phyloP scores from a whole-genome alignment of 2,113 vertebrate genomes.

The Chlorodrepanis virens region DNA sequence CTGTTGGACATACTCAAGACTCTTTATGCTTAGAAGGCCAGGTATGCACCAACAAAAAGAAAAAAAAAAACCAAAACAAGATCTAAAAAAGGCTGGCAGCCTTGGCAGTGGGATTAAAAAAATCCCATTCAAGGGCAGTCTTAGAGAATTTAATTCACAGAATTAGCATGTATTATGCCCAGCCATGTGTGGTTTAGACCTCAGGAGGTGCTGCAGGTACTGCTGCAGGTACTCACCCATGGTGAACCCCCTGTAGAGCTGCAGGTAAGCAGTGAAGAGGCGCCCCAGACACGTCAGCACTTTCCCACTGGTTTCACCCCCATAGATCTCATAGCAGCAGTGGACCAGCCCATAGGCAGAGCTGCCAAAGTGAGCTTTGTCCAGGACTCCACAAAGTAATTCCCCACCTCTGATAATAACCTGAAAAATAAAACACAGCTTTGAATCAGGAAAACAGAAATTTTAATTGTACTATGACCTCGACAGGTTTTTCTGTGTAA shows the following conservation, averaged over 20 bases:
- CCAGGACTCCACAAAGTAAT: constrained; percentile 89
- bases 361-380: constrained; percentile 97
- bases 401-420: constrained; percentile 90
- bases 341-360: constrained; percentile 94
- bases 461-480: neutral
- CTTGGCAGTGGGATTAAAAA: too few species aligned
- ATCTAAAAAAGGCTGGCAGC: neutral
- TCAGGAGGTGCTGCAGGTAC: neutral
- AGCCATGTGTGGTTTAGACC: accelerated
- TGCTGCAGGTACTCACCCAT: constrained; percentile 78
- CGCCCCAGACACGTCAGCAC: constrained; percentile 92
- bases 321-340: constrained; percentile 95
- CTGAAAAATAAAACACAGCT: constrained; percentile 61
- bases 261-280: constrained; percentile 95
- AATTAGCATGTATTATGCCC: neutral
- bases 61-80: neutral
- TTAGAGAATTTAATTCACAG: neutral
- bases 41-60: neutral
- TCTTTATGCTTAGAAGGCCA: neutral
- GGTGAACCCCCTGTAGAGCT: constrained; percentile 95
- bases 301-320: constrained; percentile 87
- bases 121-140: neutral
- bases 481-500: neutral
- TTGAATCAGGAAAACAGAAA: neutral
- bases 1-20: neutral